phyloP scores from a whole-genome alignment of 2,888 invertebrate genomes.

The Osmoderma eremita region DNA sequence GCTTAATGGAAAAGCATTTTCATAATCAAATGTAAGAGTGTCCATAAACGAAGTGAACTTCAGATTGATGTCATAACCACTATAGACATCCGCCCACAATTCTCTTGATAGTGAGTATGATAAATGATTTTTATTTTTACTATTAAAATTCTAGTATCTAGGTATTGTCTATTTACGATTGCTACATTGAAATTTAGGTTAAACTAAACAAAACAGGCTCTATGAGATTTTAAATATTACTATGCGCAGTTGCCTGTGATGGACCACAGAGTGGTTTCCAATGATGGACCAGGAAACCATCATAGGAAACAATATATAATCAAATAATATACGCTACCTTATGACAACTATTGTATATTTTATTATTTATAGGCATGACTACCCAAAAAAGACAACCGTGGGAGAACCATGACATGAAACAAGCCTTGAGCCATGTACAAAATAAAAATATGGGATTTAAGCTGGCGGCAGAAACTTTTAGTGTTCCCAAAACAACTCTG shows the following conservation, averaged over 20 bases:
- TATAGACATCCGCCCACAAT: too few relatives aligned
- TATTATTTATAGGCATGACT: conserved; percentile 1
- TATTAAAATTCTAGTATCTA: too few relatives aligned
- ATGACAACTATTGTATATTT: conserved; percentile 10
- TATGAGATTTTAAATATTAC: neutral
- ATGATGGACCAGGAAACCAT: neutral
- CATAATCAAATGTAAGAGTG: too few relatives aligned
- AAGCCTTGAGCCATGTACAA: neutral
- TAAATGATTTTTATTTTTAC: too few relatives aligned
- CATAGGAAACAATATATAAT: neutral
- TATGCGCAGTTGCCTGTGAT: conserved; percentile 1
- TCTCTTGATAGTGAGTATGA: too few relatives aligned
- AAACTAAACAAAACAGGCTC: conserved; percentile 1
- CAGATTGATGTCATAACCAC: too few relatives aligned
- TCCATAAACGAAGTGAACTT: too few relatives aligned
- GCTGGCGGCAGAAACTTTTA: conserved; percentile 9
- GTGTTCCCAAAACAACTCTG: neutral
- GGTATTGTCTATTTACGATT: neutral
- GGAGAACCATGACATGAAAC: too few relatives aligned
- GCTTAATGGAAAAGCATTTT: too few relatives aligned
- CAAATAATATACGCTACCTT: conserved; percentile 7
- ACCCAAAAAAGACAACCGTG: too few relatives aligned
- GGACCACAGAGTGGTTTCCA: neutral
- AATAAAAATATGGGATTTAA: conserved; percentile 1
- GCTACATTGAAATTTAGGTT: conserved; percentile 1